A percentile compares a stretch with the other conserved stretches of the same genome.
These are phyloP conservation scores for Hypanus sabinus DNA, from an alignment of 2,113 vertebrate genomes.

Conservation along the genomic window DNA sequence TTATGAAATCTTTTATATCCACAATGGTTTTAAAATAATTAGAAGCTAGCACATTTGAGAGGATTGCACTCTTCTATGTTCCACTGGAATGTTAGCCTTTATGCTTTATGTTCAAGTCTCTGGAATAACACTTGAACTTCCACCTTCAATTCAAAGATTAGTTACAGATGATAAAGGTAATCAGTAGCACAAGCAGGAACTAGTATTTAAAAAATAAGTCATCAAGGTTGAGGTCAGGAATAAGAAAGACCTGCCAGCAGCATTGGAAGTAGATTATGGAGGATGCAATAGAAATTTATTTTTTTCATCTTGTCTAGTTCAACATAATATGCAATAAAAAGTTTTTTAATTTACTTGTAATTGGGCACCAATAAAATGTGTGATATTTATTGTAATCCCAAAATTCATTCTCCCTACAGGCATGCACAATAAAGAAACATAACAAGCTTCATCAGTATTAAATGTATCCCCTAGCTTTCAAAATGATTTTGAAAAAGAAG, in stretches of 20 bases:
- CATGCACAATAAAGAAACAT: not conserved
- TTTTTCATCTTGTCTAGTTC: not conserved
- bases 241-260: not conserved
- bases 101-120: not conserved
- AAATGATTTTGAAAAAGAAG: not conserved
- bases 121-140: not conserved
- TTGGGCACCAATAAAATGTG: not conserved
- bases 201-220: not conserved
- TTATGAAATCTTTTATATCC: not conserved
- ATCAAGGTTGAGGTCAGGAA: not conserved
- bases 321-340: not conserved
- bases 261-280: not conserved
- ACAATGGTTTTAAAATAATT: not conserved
- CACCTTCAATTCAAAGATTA: too few relatives aligned
- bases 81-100: not conserved
- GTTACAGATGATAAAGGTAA: not conserved
- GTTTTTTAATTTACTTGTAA: not conserved
- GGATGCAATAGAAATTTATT: not conserved
- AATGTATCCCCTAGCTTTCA: not conserved
- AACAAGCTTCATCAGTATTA: not conserved
- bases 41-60: not conserved
- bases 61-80: not conserved
- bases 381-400: not conserved
- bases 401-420: not conserved
- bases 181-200: not conserved